These are phyloP conservation scores for Eubasilissa regina DNA, from an alignment of 1,140 invertebrate genomes.

Conservation along the genomic window DNA sequence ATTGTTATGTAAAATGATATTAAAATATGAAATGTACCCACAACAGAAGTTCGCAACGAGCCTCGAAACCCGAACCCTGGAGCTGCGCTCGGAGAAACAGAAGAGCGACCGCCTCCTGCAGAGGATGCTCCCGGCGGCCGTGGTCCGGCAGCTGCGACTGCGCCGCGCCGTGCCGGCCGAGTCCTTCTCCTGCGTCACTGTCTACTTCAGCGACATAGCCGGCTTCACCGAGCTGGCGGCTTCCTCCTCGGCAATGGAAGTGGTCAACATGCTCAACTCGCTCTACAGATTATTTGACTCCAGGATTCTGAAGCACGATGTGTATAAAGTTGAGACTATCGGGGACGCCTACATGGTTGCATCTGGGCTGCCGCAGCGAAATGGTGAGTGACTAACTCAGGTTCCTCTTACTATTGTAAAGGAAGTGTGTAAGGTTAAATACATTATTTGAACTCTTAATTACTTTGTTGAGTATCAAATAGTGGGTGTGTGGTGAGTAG, in stretches of 20 bases:
- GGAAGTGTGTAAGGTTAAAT: not conserved
- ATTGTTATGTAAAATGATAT: too few species aligned
- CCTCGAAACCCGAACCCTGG: slow-evolving; percentile 84
- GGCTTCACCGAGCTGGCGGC: slow-evolving; percentile 91
- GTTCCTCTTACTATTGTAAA: not conserved
- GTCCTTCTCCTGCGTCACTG: slow-evolving; percentile 84
- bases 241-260: slow-evolving; percentile 85
- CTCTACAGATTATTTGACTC: slow-evolving; percentile 90
- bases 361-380: slow-evolving; percentile 86
- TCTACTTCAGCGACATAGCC: slow-evolving; percentile 93
- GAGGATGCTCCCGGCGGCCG: slow-evolving; percentile 86
- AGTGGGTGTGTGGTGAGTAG: too few species aligned
- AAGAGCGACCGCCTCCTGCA: slow-evolving; percentile 87
- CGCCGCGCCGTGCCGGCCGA: slow-evolving; percentile 83
- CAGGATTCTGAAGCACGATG: slow-evolving; percentile 88
- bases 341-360: slow-evolving; percentile 96
- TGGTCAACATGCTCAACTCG: slow-evolving; percentile 89
- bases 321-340: slow-evolving; percentile 94
- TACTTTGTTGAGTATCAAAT: too few species aligned
- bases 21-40: too few species aligned
- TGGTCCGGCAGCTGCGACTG: slow-evolving; percentile 77
- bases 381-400: slow-evolving; percentile 73
- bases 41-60: slow-evolving; percentile 86
- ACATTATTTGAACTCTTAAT: too few species aligned
- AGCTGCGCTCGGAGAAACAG: slow-evolving; percentile 87